These are phyloP conservation scores for Onychostoma macrolepis DNA, from an alignment of 2,113 vertebrate genomes.

Conservation along the genomic window DNA sequence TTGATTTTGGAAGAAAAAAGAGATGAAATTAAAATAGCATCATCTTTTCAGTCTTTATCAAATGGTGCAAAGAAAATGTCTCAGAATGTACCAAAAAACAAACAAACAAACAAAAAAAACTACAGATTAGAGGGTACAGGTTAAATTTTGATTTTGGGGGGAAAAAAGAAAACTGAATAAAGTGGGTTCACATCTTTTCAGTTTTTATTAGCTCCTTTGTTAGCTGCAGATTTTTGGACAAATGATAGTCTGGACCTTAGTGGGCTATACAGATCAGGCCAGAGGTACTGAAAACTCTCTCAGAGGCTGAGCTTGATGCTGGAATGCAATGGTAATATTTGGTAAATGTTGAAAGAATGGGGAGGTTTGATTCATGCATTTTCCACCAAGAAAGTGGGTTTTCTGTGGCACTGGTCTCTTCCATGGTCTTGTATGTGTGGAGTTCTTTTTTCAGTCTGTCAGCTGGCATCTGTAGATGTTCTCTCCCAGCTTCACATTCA, in stretches of 20 bases:
- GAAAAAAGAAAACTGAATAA: neutral
- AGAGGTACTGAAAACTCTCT: neutral
- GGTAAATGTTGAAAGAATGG: neutral
- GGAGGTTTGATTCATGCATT: neutral
- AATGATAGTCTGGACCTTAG: neutral
- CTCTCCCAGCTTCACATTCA: neutral
- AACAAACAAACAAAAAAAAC: too few relatives aligned
- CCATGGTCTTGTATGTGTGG: neutral
- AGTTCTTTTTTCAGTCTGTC: neutral
- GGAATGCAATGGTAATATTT: neutral
- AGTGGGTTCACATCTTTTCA: neutral
- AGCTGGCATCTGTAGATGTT: neutral
- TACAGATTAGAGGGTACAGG: neutral
- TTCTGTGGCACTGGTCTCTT: neutral
- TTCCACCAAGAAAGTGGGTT: neutral
- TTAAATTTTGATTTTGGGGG: neutral
- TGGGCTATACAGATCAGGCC: neutral
- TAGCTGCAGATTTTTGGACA: neutral
- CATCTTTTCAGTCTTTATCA: too few relatives aligned
- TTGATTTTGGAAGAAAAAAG: too few relatives aligned
- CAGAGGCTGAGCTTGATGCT: neutral
- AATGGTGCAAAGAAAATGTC: too few relatives aligned
- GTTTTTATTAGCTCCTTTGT: neutral
- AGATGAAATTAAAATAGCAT: too few relatives aligned
- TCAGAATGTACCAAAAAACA: too few relatives aligned